phyloP scores from a whole-genome alignment of 2,113 vertebrate species.

The Platycercus adscitus region DNA sequence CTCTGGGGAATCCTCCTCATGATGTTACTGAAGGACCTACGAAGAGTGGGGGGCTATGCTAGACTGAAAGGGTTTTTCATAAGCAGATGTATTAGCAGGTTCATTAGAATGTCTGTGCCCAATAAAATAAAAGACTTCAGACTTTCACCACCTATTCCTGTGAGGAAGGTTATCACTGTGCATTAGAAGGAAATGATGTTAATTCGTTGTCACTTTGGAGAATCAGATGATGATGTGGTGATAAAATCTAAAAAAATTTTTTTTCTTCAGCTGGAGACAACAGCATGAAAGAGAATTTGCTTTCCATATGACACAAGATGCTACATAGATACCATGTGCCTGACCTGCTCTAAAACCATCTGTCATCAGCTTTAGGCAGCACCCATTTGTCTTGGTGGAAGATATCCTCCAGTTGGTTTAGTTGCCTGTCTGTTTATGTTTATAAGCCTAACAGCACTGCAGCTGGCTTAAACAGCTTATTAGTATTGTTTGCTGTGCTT shows the following conservation, averaged over 20 bases:
- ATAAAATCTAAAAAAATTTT: background rate
- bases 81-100: background rate
- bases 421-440: background rate
- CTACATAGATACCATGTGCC: conserved; percentile 5
- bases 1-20: background rate
- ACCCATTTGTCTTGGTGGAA: background rate
- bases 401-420: conserved; percentile 4
- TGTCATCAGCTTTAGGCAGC: conserved; percentile 38
- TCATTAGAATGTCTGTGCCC: background rate
- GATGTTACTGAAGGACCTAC: background rate
- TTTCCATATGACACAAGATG: conserved; percentile 39
- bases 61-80: background rate
- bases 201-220: background rate
- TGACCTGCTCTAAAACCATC: conserved; percentile 52
- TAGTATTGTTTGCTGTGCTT: background rate
- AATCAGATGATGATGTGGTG: background rate
- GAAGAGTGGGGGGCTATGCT: background rate
- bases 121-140: background rate
- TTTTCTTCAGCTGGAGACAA: conserved; percentile 29
- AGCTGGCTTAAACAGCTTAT: background rate
- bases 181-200: background rate
- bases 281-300: conserved; percentile 17
- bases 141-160: background rate
- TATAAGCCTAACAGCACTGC: background rate
- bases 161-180: background rate